Conservation (phyloP, 2,888 invertebrate species). For the Neoitamus cyanurus region DNA sequence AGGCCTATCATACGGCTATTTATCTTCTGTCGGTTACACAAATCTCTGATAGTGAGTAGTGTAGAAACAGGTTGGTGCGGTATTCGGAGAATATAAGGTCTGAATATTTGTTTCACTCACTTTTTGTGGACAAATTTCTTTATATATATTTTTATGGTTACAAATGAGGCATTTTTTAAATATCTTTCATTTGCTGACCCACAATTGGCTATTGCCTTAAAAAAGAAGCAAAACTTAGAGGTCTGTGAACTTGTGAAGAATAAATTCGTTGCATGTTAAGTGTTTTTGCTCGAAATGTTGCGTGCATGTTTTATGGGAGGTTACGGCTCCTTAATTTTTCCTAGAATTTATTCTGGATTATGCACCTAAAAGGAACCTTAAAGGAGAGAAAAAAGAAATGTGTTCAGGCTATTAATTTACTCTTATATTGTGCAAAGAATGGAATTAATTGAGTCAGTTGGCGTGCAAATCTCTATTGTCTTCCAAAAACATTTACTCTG, state of each 20-base stretch:
- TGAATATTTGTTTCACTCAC: not conserved
- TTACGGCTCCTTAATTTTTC: not conserved
- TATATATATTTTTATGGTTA: not conserved
- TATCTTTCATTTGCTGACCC: not conserved
- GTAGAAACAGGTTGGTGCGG: not conserved
- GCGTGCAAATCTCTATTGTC: not conserved
- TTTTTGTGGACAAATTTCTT: not conserved
- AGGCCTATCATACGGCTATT: not conserved
- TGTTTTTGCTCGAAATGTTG: not conserved
- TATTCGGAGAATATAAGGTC: not conserved
- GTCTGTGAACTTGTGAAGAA: not conserved
- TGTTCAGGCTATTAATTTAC: not conserved
- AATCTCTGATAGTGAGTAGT: not conserved
- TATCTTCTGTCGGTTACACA: not conserved
- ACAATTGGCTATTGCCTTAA: not conserved
- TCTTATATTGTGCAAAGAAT: not conserved
- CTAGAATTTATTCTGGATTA: not conserved
- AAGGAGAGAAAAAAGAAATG: not conserved
- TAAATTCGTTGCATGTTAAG: not conserved
- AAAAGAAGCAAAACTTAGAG: not conserved
- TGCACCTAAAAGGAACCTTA: not conserved
- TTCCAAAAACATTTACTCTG: not conserved
- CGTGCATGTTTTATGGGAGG: not conserved
- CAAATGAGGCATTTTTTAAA: not conserved
- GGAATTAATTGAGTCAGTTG: not conserved